Conservation (phyloP, 2,113 vertebrate species). For the Nothoprocta perdicaria region DNA sequence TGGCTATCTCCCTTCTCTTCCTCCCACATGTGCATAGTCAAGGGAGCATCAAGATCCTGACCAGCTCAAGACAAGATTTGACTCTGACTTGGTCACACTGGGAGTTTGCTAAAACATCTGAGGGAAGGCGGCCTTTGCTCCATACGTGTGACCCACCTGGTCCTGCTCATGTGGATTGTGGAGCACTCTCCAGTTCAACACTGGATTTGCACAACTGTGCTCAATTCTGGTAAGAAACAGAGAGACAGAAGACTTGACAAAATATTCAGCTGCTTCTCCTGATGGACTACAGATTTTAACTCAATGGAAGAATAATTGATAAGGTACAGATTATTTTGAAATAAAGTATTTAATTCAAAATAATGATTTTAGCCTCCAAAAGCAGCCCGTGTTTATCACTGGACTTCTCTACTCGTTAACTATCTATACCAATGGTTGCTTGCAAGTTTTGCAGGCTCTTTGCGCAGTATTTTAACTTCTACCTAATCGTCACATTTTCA, state of each 20-base stretch:
- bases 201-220: background rate
- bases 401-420: background rate
- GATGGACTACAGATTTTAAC: background rate
- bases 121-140: background rate
- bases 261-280: background rate
- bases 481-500: background rate
- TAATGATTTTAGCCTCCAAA: background rate
- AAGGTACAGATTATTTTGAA: background rate
- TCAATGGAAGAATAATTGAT: background rate
- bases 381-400: background rate
- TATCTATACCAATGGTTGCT: background rate
- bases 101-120: background rate
- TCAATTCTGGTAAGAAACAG: background rate
- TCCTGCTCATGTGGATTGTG: background rate
- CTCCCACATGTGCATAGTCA: fast-evolving
- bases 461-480: background rate
- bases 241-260: background rate
- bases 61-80: background rate
- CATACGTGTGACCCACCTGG: background rate
- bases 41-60: background rate
- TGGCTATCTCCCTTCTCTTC: background rate
- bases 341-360: background rate
- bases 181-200: background rate
- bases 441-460: background rate
- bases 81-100: background rate